Evolutionary conservation across 2,797 vertebrate species (phyloP), one percentile per base, ranked within the genome.

Genomic region (Coracias cyanogaster): DNA sequence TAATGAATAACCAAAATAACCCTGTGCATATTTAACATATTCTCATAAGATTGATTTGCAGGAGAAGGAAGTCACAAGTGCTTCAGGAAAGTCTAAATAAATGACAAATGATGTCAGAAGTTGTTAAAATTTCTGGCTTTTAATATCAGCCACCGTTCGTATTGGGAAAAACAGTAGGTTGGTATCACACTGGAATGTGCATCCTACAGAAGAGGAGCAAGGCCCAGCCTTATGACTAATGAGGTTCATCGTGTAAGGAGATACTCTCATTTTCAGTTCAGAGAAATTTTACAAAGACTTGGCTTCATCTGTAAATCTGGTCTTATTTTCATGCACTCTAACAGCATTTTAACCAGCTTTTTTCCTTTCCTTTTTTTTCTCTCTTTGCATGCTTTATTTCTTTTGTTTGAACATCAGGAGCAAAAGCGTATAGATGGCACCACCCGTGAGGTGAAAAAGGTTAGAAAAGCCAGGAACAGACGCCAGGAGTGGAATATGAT

Each of bases 401-500:
- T 96, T 97, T 96, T 96, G 92, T 97, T 95, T 91, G 97, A 96
- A 97, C 93, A 62, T 97, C 96, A 99, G 99, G 99, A 99, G 97
- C 99, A 99, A 98, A 99, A 99, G 77, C 99, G 99, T 74, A 98
- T 99, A 97, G 99, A 99, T 81, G 99, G 99, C 94, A 99, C 99
- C 12, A 98, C 99, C 86, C 99, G 99, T 90, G 99, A 99, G 98
- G 99, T 99, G 97, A 99, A 99, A 98, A 99, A 99, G 97, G 99
- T 99, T 97, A 98, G 99, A 86, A 99, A 99, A 98, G 99, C 99
- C 58, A 98, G 99, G 86, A 99, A 99, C 98, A 99, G 99, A 97
- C 98, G 99, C n/a, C 99, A 99, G 97, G 99, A 99, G 97, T 99
- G 99, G 99, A 99, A 99, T 97, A 99, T 99, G 99, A 99, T 99